Evolutionary conservation across 64 coral and sea anemone genomes (phyloP), one percentile per base, ranked within the genome.

Genomic region (Catalaphyllia jardinei): DNA sequence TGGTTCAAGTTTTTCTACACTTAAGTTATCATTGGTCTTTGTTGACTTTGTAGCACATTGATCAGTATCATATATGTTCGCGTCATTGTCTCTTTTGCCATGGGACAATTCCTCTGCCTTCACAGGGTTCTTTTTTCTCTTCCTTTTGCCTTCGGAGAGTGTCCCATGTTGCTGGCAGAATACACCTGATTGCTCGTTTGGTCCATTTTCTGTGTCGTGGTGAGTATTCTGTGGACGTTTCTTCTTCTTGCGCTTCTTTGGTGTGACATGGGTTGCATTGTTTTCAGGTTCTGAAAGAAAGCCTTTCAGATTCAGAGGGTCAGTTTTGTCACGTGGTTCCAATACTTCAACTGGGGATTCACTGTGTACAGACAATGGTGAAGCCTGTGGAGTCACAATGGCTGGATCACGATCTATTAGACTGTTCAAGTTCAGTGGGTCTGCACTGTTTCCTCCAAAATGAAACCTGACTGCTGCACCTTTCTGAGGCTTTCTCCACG

Each of bases 251-350:
- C 90, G 93, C 51, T 96, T 96, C 61, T 83, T 93, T 15, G 91
- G 79, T 1, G 88, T 75, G 25, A 87, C 42, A 4, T 74, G 82
- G 3, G 89, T 57, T 39, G 88, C 87, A 18, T 83, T 88, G 30
- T 73, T 78, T 69, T 73, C 81, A 65, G 91, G 59, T 19, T 88
- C 86, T 57, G 72, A 52, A 19, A 83, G 91, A 61, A 77, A 87
- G 39, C 95, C 80, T 71, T 96, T 96, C 1, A 96, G 71, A 82
- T 96, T 96, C 10, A 98, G 85, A 52, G 96, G 96, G 49, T 93
- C 91, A 51, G 83, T 88, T 57, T 75, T 59, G 38, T 93, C 86
- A 20, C 62, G 75, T 31, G 91, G 91, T 20, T 62, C 62, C 10
- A 64, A 63, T 14, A 93, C 39, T 24, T 88, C 63, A 31, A 93